Evolutionary conservation across 2,888 invertebrate genomes (phyloP), one percentile per base, ranked within the genome.

Genomic region (Choreutis nemorana): DNA sequence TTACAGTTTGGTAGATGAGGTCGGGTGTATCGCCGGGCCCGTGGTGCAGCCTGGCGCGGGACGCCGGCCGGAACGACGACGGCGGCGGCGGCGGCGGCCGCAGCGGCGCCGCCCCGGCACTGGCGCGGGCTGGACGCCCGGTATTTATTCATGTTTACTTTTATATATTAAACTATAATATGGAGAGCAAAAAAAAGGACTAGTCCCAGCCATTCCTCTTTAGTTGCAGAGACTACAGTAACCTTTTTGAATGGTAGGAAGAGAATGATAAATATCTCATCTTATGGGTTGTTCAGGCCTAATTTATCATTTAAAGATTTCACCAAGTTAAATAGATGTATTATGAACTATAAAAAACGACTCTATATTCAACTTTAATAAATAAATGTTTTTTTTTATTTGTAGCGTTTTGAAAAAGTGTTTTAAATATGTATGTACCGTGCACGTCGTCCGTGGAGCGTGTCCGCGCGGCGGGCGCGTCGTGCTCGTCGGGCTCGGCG

Each of bases 11-110:
- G n/a, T n/a, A n/a, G n/a, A n/a, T 90, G 51, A 91, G 83, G n/a
- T n/a, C n/a, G n/a, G n/a, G n/a, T n/a, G n/a, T n/a, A 60, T 91
- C 92, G 50, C 90, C 87, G 9, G 95, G 95, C 31, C 92, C 90
- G 15, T 94, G 94, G 68, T 94, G 94, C 35, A 96, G 81, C 59
- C 75, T 75, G 49, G 77, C 77, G 40, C 59, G 42, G 36, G 89
- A 87, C 34, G 89, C 86, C 5, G 96, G 96, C 46, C 93, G 88
- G 80, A 96, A 96, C 51, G 94, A 92, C 29, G 94, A 94, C 66
- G 72, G 71, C 23, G 71, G 68, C 23, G 92, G 91, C 8, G 92
- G 92, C 21, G 92, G 93, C 6, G 90, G 89, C 66, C 89, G 89
- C 0, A 93, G 91, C 3, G 91, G 91, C 36, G 86, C 54, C 84